phyloP scores from a whole-genome alignment of 1,140 invertebrate genomes.

The Leptinotarsa defecta region DNA sequence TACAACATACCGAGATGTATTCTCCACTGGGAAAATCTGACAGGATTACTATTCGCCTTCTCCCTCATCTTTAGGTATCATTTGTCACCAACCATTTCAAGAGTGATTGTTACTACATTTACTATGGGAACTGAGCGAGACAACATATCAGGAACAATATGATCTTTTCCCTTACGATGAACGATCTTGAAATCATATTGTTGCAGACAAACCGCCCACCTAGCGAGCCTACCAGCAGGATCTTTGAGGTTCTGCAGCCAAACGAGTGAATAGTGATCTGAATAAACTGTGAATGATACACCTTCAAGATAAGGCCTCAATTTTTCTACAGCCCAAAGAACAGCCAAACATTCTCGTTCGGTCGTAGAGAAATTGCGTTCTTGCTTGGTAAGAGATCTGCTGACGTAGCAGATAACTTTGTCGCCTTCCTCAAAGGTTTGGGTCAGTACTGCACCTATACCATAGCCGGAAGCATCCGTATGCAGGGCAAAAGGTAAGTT shows the following conservation, averaged over 20 bases:
- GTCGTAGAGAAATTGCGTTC: slow-evolving; percentile 56
- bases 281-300: slow-evolving; percentile 56
- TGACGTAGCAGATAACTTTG: slow-evolving; percentile 41
- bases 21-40: slow-evolving; percentile 13
- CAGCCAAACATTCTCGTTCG: slow-evolving; percentile 54
- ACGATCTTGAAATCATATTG: slow-evolving; percentile 38
- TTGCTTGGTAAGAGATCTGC: slow-evolving; percentile 44
- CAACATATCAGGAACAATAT: slow-evolving; percentile 44
- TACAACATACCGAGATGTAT: not conserved
- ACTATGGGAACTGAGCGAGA: slow-evolving; percentile 28
- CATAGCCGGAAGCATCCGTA: slow-evolving; percentile 34
- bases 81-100: not conserved
- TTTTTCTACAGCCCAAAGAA: not conserved
- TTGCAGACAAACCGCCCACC: slow-evolving; percentile 53
- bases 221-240: slow-evolving; percentile 38
- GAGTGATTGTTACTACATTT: slow-evolving; percentile 38
- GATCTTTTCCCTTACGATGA: slow-evolving; percentile 53
- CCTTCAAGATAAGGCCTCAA: slow-evolving; percentile 46
- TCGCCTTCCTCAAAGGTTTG: slow-evolving; percentile 37
- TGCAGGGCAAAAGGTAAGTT: slow-evolving; percentile 38
- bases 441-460: slow-evolving; percentile 41
- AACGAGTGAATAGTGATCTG: slow-evolving; percentile 57
- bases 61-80: slow-evolving; percentile 11
- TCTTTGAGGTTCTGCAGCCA: slow-evolving; percentile 47
- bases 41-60: not conserved